These are phyloP conservation scores for Prenolepis imparis DNA, from an alignment of 2,888 invertebrate species.

Conservation along the genomic window DNA sequence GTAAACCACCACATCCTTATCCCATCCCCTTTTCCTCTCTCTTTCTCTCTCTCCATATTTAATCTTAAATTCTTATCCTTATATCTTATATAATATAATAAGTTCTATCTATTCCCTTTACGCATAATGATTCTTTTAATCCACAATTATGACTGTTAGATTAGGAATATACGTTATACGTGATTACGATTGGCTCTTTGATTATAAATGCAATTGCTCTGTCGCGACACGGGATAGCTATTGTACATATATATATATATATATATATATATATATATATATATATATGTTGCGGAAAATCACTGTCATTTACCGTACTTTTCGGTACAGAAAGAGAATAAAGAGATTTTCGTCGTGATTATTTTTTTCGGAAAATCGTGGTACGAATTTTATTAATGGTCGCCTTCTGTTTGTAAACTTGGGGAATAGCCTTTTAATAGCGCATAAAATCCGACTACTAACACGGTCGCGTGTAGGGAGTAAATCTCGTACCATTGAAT, in stretches of 20 bases:
- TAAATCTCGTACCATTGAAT: conserved; percentile 5
- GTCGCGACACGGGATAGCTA: background rate
- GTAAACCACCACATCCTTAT: conserved; percentile 21
- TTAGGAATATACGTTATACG: conserved; percentile 1
- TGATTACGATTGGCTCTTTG: background rate
- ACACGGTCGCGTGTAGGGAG: too few species aligned
- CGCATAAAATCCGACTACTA: background rate
- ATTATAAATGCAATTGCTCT: background rate
- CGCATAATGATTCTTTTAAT: background rate
- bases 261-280: too few species aligned
- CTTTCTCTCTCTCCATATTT: background rate
- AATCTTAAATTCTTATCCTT: conserved; percentile 45
- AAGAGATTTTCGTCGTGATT: background rate
- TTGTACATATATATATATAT: background rate
- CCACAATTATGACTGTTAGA: background rate
- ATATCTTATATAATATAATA: conserved; percentile 3
- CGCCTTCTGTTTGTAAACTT: background rate
- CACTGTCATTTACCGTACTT: background rate
- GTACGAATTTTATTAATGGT: conserved; percentile 2
- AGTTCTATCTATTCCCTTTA: background rate
- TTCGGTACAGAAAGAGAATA: background rate
- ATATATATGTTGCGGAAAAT: background rate
- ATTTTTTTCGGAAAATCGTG: background rate
- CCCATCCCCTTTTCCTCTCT: background rate
- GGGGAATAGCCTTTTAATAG: background rate